Base-by-base conservation (phyloP, 2,888 invertebrate genomes). In the Lepeophtheirus nordmannii region DNA sequence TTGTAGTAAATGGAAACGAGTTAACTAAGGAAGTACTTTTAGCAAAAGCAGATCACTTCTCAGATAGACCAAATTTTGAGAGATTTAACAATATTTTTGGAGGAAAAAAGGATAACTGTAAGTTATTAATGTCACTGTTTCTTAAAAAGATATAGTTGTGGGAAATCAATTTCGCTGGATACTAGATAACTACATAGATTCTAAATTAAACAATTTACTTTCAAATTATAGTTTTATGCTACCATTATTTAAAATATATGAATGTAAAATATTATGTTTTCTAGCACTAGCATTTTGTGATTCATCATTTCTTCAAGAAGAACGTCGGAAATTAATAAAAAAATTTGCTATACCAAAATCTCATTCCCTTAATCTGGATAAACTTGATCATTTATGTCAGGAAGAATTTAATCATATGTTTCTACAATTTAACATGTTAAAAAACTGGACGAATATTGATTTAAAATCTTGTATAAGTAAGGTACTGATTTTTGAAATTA, bases 51-150 rank as follows among this genome's bases (percentile, higher is more conserved):
- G 84, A 83, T 69, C 84, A 84, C 72, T 89, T 90, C 75, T 87
- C 87, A 1, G 87, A 88, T 12, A 79, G 90, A 11, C 89, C 89
- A 0, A 83, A 89, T 74, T 89, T 89, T 74, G 74, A 84, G 70
- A 78, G 90, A 20, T 89, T 87, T 74, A 85, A 88, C 73, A 81
- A 83, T 70, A 82, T 89, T 10, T 89, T 90, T 74, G 87, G 86
- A 38, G 88, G 87, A 40, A 61, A 69, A 62, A 62, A 69, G 12
- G 68, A 70, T 30, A 68, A 68, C 40, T 69, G 70, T 70, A 68
- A 70, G 69, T 69, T 46, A 30, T 23, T 22, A 14, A 62, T 11
- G 17, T 65, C 30, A 20, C 12, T 30, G 1, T 67, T 30, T 30
- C 30, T 5, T 30, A 30, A 30, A 30, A 30, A 30, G 30, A 7